Conservation (phyloP, 1,140 invertebrate species). For the Apolygus lucorum region DNA sequence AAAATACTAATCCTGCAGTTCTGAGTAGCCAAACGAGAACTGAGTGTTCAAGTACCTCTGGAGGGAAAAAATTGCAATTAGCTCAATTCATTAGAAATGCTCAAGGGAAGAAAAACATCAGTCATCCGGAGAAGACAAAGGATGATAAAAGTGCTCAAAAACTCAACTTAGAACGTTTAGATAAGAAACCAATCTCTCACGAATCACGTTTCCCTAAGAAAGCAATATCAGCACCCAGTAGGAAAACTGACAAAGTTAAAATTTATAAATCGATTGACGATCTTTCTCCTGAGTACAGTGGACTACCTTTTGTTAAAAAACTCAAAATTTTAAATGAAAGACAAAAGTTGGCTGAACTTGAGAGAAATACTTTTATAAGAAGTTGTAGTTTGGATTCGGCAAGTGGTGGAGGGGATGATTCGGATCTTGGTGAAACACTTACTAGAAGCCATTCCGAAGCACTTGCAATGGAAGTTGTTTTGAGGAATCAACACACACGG, state of each 20-base stretch:
- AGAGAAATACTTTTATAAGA: slow-evolving; percentile 58
- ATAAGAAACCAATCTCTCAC: background rate
- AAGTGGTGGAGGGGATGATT: slow-evolving; percentile 41
- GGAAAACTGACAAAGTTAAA: slow-evolving; percentile 24
- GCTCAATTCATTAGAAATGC: slow-evolving; percentile 26
- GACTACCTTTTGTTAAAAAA: slow-evolving; percentile 79
- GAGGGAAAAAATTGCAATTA: background rate
- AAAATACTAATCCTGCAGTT: background rate
- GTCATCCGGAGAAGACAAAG: background rate
- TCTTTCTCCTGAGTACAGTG: slow-evolving; percentile 75
- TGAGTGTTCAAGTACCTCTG: background rate
- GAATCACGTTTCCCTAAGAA: background rate
- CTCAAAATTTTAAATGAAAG: slow-evolving; percentile 78
- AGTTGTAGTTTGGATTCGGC: slow-evolving; percentile 68
- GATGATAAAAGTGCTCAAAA: background rate
- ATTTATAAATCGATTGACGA: slow-evolving; percentile 70
- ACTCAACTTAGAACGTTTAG: background rate
- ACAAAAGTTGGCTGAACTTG: slow-evolving; percentile 72
- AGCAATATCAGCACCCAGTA: no score
- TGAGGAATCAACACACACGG: slow-evolving; percentile 26
- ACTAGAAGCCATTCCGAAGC: slow-evolving; percentile 55
- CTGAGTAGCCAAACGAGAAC: background rate
- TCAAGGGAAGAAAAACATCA: slow-evolving; percentile 19
- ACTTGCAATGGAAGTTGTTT: slow-evolving; percentile 41
- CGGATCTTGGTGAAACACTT: slow-evolving; percentile 40